phyloP scores from a whole-genome alignment of 2,113 vertebrate genomes.

The Bucco capensis region DNA sequence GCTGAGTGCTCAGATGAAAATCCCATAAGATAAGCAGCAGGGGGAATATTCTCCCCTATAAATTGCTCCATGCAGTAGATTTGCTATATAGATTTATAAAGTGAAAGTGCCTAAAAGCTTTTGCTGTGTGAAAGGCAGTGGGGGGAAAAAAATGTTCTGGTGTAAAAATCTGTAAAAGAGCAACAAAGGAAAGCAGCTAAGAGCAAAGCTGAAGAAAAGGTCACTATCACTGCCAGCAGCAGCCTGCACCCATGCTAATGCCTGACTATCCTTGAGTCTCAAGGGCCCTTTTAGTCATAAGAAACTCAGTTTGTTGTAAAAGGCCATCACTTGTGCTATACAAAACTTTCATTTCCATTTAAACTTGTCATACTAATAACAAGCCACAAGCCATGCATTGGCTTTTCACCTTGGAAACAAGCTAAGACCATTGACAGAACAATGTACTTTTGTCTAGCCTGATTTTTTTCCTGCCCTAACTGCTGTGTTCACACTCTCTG shows the following conservation, averaged over 20 bases:
- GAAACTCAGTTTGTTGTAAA: neutral
- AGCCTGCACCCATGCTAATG: fast-evolving
- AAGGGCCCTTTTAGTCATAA: neutral
- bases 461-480: neutral
- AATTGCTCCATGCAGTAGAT: neutral
- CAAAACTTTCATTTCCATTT: neutral
- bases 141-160: neutral
- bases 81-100: neutral
- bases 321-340: neutral
- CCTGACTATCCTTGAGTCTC: neutral
- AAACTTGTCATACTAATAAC: neutral
- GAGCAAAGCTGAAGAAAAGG: neutral
- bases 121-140: neutral
- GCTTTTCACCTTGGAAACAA: neutral
- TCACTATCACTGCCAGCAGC: neutral
- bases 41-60: neutral
- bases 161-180: neutral
- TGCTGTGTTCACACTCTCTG: neutral
- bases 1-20: neutral
- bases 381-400: neutral
- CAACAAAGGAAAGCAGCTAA: neutral
- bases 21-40: neutral
- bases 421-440: neutral
- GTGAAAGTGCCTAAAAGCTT: neutral
- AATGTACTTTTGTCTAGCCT: neutral